A percentile compares a stretch with the other conserved stretches of the same genome.
phyloP scores from a whole-genome alignment of 2,113 vertebrate genomes.

The Carassius auratus region DNA sequence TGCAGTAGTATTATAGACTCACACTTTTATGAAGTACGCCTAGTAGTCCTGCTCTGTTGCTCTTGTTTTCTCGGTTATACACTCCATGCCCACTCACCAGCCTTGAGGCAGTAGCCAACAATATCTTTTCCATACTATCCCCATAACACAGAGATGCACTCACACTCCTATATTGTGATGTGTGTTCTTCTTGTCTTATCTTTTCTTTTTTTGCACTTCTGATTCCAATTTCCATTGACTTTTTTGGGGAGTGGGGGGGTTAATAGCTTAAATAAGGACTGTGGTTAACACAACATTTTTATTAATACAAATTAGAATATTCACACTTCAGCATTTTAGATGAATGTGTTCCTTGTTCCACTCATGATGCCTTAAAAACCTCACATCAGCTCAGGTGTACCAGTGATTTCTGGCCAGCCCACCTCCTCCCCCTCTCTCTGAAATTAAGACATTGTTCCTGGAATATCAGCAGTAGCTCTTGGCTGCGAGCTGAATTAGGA shows the following conservation, averaged over 20 bases:
- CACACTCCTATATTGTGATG: slow-evolving; percentile 52
- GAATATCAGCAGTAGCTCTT: slow-evolving; percentile 43
- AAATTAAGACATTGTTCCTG: slow-evolving; percentile 45
- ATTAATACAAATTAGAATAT: too few relatives aligned
- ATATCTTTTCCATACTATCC: neutral
- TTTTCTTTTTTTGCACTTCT: neutral
- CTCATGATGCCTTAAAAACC: neutral
- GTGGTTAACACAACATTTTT: neutral
- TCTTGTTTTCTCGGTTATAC: slow-evolving; percentile 27
- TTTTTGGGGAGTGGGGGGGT: too few relatives aligned
- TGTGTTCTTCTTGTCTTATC: slow-evolving; percentile 62
- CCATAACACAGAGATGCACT: neutral
- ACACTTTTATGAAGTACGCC: neutral
- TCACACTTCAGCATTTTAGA: too few relatives aligned
- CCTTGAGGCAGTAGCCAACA: neutral
- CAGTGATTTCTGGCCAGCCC: slow-evolving; percentile 14
- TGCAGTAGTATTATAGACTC: slow-evolving; percentile 32
- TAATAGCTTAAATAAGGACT: neutral
- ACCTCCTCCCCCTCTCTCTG: neutral
- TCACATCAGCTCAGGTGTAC: neutral
- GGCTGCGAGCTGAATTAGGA: slow-evolving; percentile 35
- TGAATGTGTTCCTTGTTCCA: neutral
- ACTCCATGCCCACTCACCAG: slow-evolving; percentile 4
- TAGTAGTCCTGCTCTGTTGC: slow-evolving; percentile 52
- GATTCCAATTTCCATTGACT: neutral